Evolutionary conservation across 30 jellyfish, hydroid and myxozoan genomes (phyloP).

Genomic region (Hydractinia echinata): DNA sequence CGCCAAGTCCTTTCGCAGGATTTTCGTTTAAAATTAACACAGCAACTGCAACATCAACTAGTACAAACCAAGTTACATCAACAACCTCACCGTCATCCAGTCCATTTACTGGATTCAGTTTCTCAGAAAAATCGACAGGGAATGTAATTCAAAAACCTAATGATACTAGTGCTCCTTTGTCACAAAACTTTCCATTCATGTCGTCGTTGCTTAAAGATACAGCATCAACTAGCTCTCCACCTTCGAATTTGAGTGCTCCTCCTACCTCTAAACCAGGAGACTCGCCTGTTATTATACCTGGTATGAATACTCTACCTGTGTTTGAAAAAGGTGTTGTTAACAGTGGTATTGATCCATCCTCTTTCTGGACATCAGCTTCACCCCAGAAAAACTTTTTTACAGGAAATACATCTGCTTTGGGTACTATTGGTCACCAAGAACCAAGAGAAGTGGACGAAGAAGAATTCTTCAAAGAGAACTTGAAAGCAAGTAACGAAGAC

Average conservation of each 20-base stretch:
- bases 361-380: conserved; percentile 34
- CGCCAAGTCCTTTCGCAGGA: conserved; percentile 32
- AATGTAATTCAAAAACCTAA: not conserved
- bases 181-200: conserved; percentile 37
- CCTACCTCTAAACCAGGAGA: not conserved
- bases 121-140: conserved; percentile 17
- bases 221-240: conserved; percentile 17
- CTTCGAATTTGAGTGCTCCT: not conserved
- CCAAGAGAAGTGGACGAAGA: conserved; percentile 48
- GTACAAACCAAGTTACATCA: not conserved
- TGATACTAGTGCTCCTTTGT: not conserved
- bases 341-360: conserved; percentile 45
- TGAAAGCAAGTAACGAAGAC: conserved; percentile 37
- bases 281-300: conserved; percentile 14
- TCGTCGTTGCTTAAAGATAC: conserved; percentile 24
- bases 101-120: conserved; percentile 44
- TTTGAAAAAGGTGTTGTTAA: conserved; percentile 40
- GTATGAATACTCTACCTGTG: conserved; percentile 42
- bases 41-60: conserved; percentile 6
- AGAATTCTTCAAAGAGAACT: conserved; percentile 52
- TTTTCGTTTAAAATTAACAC: conserved; percentile 19
- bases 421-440: conserved; percentile 39
- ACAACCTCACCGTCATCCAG: conserved; percentile 6
- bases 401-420: conserved; percentile 41
- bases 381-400: conserved; percentile 34